Conservation (phyloP, 2,888 invertebrate species). For the Dynastes maya region DNA sequence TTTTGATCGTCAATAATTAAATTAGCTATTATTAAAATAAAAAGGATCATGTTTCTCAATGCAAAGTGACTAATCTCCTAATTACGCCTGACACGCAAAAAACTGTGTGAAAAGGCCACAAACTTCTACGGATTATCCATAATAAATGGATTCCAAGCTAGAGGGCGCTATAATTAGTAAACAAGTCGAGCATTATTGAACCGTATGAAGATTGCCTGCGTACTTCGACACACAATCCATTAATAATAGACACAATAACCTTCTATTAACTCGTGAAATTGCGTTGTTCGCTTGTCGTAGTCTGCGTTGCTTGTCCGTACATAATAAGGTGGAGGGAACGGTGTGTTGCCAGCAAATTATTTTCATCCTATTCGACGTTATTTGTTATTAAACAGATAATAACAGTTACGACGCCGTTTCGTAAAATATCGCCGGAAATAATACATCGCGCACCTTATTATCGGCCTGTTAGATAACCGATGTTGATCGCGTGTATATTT, state of each 20-base stretch:
- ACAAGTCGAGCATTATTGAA: conserved; percentile 1
- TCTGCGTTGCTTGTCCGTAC: background rate
- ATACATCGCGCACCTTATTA: conserved; percentile 16
- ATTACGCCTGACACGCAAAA: too few species aligned
- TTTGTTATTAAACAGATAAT: conserved; percentile 25
- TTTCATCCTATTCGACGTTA: conserved; percentile 11
- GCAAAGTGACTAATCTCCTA: too few species aligned
- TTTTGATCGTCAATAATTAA: too few species aligned
- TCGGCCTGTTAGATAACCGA: background rate
- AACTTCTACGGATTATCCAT: background rate
- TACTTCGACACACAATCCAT: conserved; percentile 11
- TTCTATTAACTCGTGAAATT: conserved; percentile 20
- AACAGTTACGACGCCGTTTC: conserved; percentile 4
- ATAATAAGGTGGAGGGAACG: background rate
- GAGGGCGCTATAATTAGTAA: conserved; percentile 23
- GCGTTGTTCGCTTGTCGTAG: background rate
- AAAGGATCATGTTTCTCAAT: too few species aligned
- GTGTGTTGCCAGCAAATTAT: conserved; percentile 2
- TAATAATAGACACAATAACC: conserved; percentile 29
- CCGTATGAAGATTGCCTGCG: background rate
- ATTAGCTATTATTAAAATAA: too few species aligned
- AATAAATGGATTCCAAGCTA: conserved; percentile 2
- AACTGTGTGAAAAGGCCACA: too few species aligned
- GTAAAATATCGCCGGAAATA: conserved; percentile 19
- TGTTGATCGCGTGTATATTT: background rate